These are phyloP conservation scores for Micropoecilia bifurca DNA, from an alignment of 2,797 vertebrate species.

Conservation along the genomic window DNA sequence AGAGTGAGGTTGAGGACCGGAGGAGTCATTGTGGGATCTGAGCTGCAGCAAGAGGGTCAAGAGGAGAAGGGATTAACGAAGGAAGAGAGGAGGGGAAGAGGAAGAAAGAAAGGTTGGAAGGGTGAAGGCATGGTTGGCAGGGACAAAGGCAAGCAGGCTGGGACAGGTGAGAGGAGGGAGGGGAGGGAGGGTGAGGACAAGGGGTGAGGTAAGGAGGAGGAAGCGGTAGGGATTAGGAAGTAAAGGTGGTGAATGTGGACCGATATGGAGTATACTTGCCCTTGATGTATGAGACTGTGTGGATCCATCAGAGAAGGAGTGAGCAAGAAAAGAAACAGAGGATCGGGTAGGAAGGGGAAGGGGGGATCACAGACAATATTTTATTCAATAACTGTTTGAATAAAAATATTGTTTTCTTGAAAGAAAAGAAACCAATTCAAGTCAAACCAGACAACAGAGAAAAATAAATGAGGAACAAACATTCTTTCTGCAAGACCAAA, in stretches of 20 bases:
- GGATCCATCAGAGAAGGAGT: slow-evolving; percentile 99
- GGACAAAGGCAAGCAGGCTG: slow-evolving; percentile 83
- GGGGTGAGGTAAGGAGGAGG: slow-evolving; percentile 70
- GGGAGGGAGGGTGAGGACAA: slow-evolving; percentile 75
- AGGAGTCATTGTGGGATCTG: slow-evolving; percentile 85
- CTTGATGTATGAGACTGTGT: slow-evolving; percentile 95
- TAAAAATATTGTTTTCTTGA: slow-evolving; percentile 99
- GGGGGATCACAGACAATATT: slow-evolving; percentile 99
- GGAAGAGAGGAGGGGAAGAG: slow-evolving; percentile 54
- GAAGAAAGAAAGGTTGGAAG: slow-evolving; percentile 33
- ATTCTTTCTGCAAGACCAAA: slow-evolving; percentile 74
- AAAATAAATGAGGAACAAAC: slow-evolving; percentile 74
- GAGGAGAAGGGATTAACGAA: slow-evolving; percentile 51
- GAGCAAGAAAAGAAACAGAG: slow-evolving; percentile 99
- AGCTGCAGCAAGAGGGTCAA: slow-evolving; percentile 81
- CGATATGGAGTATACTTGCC: slow-evolving; percentile 99
- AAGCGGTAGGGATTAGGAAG: slow-evolving; percentile 76
- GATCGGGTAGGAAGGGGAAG: slow-evolving; percentile 87
- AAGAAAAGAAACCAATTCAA: slow-evolving; percentile 83
- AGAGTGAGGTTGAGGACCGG: slow-evolving; percentile 47
- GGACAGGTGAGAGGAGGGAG: slow-evolving; percentile 71
- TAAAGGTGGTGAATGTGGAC: slow-evolving; percentile 89
- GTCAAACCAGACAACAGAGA: slow-evolving; percentile 86
- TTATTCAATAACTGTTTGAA: slow-evolving; percentile 99
- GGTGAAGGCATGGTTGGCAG: slow-evolving; percentile 77